These are phyloP conservation scores for Paradoxurus hermaphroditus DNA, from an alignment of 2,113 vertebrate species.

Conservation along the genomic window DNA sequence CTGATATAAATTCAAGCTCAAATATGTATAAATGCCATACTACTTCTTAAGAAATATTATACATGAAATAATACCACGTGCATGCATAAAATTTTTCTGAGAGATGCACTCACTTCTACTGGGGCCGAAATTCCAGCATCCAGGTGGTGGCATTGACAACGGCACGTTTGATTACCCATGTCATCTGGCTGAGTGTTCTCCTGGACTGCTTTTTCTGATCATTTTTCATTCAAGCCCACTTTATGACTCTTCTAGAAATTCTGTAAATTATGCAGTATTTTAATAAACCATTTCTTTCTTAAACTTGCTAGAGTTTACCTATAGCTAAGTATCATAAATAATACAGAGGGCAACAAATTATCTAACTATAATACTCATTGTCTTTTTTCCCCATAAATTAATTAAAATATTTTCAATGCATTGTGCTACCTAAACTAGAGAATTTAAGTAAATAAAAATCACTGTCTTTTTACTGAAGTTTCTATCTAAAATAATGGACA, in stretches of 20 bases:
- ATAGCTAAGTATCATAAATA: neutral
- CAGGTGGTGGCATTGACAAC: neutral
- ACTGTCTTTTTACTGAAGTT: neutral
- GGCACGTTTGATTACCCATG: too few species aligned
- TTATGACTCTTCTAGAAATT: neutral
- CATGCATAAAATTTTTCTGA: neutral
- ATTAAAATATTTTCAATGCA: neutral
- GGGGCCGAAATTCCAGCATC: neutral
- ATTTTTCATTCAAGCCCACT: neutral
- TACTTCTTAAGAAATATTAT: neutral
- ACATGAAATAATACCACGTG: neutral
- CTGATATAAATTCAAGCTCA: neutral
- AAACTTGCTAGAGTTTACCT: neutral
- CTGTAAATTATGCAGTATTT: neutral
- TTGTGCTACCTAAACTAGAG: neutral
- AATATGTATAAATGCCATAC: neutral
- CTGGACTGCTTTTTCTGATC: neutral
- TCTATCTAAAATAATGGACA: neutral
- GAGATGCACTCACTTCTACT: neutral
- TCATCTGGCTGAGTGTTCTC: neutral
- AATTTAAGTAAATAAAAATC: neutral
- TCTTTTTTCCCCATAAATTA: neutral
- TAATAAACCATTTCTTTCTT: neutral
- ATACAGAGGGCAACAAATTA: neutral
- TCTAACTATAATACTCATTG: neutral